A percentile compares a stretch with the other conserved stretches of the same genome.
Evolutionary conservation across 2,113 vertebrate genomes (phyloP).

Genomic region (Oryzias woworae): DNA sequence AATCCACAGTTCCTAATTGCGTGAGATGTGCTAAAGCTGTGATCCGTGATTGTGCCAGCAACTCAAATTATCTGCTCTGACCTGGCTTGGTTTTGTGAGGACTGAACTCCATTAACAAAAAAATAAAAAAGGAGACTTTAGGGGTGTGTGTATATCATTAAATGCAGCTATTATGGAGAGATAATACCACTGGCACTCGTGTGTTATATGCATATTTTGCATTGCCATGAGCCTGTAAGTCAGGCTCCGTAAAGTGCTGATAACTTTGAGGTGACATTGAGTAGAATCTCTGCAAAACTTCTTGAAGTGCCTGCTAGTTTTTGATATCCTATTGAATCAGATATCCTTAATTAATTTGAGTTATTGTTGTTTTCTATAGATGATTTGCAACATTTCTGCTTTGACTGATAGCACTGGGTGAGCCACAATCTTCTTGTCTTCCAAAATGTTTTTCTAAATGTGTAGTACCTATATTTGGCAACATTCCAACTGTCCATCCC

Average conservation of each 20-base stretch:
- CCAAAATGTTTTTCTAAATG: constrained; percentile 30
- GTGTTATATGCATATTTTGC: constrained; percentile 63
- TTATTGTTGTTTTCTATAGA: constrained; percentile 67
- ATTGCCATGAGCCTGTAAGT: constrained; percentile 68
- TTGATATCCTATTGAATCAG: constrained; percentile 67
- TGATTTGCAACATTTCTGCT: constrained; percentile 56
- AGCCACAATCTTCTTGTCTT: constrained; percentile 26
- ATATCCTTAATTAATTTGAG: constrained; percentile 69
- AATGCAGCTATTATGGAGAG: constrained; percentile 69
- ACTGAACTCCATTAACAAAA: constrained; percentile 56
- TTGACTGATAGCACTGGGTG: constrained; percentile 48
- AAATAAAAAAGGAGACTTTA: constrained; percentile 61
- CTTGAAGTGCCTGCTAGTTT: constrained; percentile 64
- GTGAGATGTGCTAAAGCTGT: constrained; percentile 66
- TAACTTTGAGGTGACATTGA: constrained; percentile 76
- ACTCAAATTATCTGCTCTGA: constrained; percentile 67
- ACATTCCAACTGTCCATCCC: constrained; percentile 10
- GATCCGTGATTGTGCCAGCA: constrained; percentile 62
- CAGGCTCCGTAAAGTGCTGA: constrained; percentile 59
- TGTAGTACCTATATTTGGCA: constrained; percentile 31
- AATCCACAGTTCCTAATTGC: constrained; percentile 75
- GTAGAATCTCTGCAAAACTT: constrained; percentile 58
- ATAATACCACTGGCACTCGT: constrained; percentile 63
- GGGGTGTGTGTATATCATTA: constrained; percentile 65
- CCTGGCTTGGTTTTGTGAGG: constrained; percentile 65